Evolutionary conservation across 2,113 vertebrate species (phyloP), one percentile per base, ranked within the genome.

Genomic region (Myiozetetes cayanensis): DNA sequence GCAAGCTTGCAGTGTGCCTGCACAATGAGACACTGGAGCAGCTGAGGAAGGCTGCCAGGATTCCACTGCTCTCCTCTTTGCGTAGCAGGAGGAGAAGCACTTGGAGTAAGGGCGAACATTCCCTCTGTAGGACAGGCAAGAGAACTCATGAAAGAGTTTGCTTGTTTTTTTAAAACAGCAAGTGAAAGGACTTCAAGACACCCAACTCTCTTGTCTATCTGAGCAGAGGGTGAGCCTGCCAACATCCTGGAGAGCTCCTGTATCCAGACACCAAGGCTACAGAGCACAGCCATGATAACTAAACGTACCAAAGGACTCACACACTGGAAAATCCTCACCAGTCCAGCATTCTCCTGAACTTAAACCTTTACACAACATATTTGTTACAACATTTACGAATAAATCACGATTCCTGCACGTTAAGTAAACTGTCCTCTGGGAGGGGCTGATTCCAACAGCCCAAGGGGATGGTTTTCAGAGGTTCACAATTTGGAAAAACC

Each of bases 31-130:
- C 6, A 49, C 50, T 71, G 15, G 15, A 79, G 62, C 87, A 76
- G 88, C 53, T 66, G 75, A 78, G 63, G 56, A 76, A 52, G 35
- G 81, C 22, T 82, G 65, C 87, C 87, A 82, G 87, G 73, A 75
- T 75, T 72, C 87, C 81, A 71, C 68, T 22, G 65, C 73, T 47
- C 61, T 74, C 50, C 63, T 22, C 33, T 43, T 14, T 2, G 56
- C 23, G 37, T 0, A 28, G 72, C 49, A 52, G 67, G 39, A 72
- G 23, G 22, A 71, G 33, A 49, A 72, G 44, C 24, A 49, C 43
- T 63, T 33, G 61, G 10, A 68, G 47, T n/a, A 59, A 76, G 62
- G 79, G 88, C 56, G 68, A 84, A 39, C 31, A 2, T 1, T 59
- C 35, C 41, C 28, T 6, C 10, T 2, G 1, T 7, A 72, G 39